These are phyloP conservation scores for Zelostemma sp. DNA, from an alignment of 1,140 invertebrate genomes.

Conservation along the genomic window DNA sequence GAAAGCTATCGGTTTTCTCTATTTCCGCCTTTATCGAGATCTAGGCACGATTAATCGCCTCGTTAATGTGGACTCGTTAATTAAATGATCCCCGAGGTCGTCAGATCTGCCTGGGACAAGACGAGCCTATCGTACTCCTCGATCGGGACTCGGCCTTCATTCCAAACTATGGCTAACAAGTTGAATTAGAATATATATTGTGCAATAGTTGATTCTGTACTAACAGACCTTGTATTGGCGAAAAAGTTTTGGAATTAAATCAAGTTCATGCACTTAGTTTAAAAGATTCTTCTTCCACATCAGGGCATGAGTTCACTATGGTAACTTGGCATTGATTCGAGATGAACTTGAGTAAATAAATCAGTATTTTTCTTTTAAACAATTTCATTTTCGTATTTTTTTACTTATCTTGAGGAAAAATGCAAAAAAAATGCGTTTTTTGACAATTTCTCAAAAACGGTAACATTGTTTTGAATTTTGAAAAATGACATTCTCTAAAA, in stretches of 20 bases:
- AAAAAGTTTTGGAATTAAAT: neutral
- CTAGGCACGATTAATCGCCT: conserved; percentile 49
- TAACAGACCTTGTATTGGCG: neutral
- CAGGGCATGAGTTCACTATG: too few relatives aligned
- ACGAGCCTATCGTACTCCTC: conserved; percentile 46
- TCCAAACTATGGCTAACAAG: conserved; percentile 34
- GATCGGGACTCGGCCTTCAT: conserved; percentile 37
- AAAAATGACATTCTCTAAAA: too few relatives aligned
- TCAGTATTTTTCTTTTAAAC: too few relatives aligned
- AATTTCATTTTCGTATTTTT: too few relatives aligned
- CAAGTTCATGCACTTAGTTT: neutral
- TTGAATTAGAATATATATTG: conserved; percentile 21
- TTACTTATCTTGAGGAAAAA: too few relatives aligned
- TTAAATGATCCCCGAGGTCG: conserved; percentile 41
- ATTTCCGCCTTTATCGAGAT: conserved; percentile 49
- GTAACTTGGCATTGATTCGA: too few relatives aligned
- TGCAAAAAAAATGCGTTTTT: too few relatives aligned
- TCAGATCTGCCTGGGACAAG: conserved; percentile 33
- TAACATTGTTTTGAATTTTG: too few relatives aligned
- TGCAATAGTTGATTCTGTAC: neutral
- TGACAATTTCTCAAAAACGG: too few relatives aligned
- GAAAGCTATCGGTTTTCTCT: conserved; percentile 43
- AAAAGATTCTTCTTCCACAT: too few relatives aligned
- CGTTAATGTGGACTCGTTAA: conserved; percentile 52
- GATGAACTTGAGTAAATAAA: too few relatives aligned